Evolutionary conservation across 2,888 invertebrate species (phyloP).

Genomic region (Tipula lateralis): DNA sequence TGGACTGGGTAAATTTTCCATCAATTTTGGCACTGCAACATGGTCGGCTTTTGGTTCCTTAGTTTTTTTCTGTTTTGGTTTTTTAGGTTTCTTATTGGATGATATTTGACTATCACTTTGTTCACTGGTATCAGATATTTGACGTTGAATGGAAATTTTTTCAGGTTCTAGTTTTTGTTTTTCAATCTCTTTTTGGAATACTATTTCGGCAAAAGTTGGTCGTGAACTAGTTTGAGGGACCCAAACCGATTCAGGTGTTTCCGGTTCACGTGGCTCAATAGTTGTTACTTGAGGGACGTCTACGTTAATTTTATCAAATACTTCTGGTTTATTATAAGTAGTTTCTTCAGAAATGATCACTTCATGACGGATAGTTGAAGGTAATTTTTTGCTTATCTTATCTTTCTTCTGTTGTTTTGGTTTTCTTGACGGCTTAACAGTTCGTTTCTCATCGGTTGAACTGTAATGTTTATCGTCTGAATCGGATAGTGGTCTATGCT

Average conservation of each 20-base stretch:
- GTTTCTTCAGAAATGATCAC: neutral
- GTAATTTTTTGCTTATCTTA: neutral
- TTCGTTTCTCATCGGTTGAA: neutral
- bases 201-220: neutral
- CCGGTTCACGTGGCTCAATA: neutral
- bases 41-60: neutral
- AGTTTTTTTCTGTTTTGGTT: neutral
- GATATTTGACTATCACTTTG: neutral
- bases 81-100: neutral
- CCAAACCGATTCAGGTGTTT: conserved; percentile 34
- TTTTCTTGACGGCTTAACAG: neutral
- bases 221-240: neutral
- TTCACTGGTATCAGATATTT: neutral
- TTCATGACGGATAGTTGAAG: neutral
- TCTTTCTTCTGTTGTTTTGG: neutral
- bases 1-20: neutral
- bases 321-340: neutral
- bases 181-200: neutral
- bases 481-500: neutral
- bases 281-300: neutral
- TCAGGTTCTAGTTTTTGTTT: neutral
- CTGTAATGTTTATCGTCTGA: neutral
- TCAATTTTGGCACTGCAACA: neutral
- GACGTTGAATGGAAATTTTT: neutral
- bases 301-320: neutral